Evolutionary conservation across 1,140 invertebrate genomes (phyloP).

Genomic region (Drosophila quadrilineata): DNA sequence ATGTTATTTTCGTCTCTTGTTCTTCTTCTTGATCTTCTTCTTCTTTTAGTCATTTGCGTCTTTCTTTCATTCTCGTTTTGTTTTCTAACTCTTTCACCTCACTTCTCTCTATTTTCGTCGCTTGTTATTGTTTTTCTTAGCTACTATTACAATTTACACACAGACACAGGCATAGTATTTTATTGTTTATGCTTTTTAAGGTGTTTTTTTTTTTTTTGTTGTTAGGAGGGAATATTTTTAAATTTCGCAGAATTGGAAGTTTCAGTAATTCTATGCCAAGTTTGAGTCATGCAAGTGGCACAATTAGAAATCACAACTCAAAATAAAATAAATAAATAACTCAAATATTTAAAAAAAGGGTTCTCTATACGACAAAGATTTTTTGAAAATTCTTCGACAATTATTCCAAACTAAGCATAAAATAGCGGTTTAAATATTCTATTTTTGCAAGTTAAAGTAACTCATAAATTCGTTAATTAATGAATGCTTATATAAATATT

Average conservation of each 20-base stretch:
- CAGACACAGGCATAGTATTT: no score
- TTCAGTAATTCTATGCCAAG: constrained; percentile 45
- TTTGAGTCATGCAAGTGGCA: constrained; percentile 33
- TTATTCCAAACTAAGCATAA: no score
- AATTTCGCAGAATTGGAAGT: constrained; percentile 41
- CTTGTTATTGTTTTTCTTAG: constrained; percentile 27
- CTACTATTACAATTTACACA: constrained; percentile 22
- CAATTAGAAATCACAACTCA: constrained; percentile 28
- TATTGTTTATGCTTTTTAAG: constrained; percentile 20
- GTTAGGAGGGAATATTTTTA: constrained; percentile 8
- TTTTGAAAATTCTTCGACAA: no score
- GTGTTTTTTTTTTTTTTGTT: constrained; percentile 21
- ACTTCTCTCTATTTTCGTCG: constrained; percentile 12
- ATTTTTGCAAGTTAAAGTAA: no score
- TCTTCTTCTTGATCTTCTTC: constrained; percentile 1
- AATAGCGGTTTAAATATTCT: no score
- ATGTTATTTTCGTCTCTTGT: constrained; percentile 24
- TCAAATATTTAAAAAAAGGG: no score
- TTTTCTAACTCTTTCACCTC: constrained; percentile 32
- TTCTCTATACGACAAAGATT: no score
- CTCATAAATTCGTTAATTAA: no score
- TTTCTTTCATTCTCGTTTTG: constrained; percentile 4
- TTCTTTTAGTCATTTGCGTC: constrained; percentile 1
- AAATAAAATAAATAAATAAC: no score
- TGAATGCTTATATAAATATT: no score